These are phyloP conservation scores for Apodemus sylvaticus DNA, from an alignment of 2,113 vertebrate species.

Conservation along the genomic window DNA sequence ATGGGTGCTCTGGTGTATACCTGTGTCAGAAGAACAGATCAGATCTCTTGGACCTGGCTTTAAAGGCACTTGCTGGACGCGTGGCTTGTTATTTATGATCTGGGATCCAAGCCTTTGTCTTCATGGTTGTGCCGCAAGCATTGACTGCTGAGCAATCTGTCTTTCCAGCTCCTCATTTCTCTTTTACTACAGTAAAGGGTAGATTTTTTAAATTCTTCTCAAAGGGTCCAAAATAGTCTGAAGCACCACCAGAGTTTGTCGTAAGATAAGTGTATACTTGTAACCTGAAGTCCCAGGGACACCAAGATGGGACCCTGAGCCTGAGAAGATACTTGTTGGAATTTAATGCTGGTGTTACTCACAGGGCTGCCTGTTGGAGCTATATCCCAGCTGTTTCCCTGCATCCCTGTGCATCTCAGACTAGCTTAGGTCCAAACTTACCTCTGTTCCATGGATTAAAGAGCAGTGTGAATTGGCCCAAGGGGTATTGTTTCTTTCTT, in stretches of 20 bases:
- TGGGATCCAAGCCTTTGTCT: neutral
- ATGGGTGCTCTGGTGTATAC: neutral
- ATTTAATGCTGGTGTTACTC: neutral
- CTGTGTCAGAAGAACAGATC: neutral
- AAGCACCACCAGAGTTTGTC: neutral
- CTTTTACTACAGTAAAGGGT: neutral
- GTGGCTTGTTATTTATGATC: neutral
- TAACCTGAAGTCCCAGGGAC: neutral
- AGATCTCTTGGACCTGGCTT: neutral
- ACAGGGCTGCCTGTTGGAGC: neutral
- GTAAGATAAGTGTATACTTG: neutral
- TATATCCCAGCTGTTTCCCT: neutral
- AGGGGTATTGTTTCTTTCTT: neutral
- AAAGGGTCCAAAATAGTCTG: neutral
- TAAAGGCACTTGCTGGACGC: no score
- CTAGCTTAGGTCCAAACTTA: constrained; percentile 73
- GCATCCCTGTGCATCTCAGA: neutral
- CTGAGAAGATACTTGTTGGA: neutral
- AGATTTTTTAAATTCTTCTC: neutral
- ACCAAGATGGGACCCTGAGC: neutral
- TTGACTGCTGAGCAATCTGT: neutral
- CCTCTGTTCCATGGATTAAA: constrained; percentile 94
- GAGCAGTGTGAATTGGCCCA: constrained; percentile 86
- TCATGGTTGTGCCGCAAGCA: neutral
- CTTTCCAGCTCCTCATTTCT: neutral